Evolutionary conservation across 2,888 invertebrate genomes (phyloP).

Genomic region (Caenorhabditis virilis): DNA sequence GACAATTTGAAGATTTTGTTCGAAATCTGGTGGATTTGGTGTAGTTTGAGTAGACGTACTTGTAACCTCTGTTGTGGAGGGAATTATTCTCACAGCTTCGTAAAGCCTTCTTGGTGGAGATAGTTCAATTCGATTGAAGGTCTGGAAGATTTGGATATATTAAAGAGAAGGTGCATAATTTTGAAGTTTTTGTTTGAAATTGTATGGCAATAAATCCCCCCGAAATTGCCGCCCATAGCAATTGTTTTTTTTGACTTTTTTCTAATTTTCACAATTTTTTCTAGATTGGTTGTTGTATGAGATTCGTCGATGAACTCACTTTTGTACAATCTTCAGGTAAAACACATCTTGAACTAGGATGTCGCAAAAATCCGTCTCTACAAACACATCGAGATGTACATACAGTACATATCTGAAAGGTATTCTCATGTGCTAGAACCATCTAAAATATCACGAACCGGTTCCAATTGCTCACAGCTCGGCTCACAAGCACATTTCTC

Average conservation of each 20-base stretch:
- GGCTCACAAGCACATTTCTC: constrained; percentile 9
- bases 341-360: not conserved
- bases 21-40: no score
- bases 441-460: constrained; percentile 13
- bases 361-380: constrained; percentile 12
- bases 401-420: constrained; percentile 15
- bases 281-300: not conserved
- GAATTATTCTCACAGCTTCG: no score
- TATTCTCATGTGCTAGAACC: not conserved
- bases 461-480: constrained; percentile 11
- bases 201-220: not conserved
- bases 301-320: not conserved
- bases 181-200: not conserved
- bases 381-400: constrained; percentile 21
- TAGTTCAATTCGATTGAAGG: constrained; percentile 17
- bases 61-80: no score
- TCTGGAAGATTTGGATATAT: constrained; percentile 2
- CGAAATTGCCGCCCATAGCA: not conserved
- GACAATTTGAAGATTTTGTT: no score
- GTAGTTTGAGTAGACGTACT: no score
- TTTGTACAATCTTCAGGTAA: constrained; percentile 1
- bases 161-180: no score
- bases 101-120: constrained; percentile 18
- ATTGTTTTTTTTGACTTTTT: not conserved
- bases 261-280: not conserved